Base-by-base conservation (phyloP, 2,888 invertebrate genomes). In the Nomada fabriciana region DNA sequence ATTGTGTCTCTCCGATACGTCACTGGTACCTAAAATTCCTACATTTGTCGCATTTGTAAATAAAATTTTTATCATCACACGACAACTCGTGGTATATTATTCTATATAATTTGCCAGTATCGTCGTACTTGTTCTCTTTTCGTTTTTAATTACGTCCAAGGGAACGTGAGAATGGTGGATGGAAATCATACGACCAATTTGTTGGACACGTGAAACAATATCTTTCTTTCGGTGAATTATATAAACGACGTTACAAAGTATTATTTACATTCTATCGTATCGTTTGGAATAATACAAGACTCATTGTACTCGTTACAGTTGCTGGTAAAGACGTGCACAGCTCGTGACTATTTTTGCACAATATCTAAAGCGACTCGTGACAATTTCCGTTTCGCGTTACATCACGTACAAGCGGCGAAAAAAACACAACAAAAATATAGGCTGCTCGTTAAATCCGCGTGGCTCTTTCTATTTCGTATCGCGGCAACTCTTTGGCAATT, bases 31-130 rank as follows among this genome's bases (percentile, higher is more conserved):
- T 90, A 88, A 89, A 92, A 93, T 93, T 92, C 93, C 92, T 92
- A 93, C 91, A 93, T 92, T 93, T 92, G 92, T 93, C 92, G 92
- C 92, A 93, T 93, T 93, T 93, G 93, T 93, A 93, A 93, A 93
- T 93, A 93, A 93, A 93, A 93, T 93, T 93, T 93, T 93, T 93
- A 93, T 93, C 92, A 92, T 92, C 93, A 92, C 92, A 92, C 89
- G 85, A 89, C 59, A 23, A 36, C 57, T 50, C 47, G 55, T 75
- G 60, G 68, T 80, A 7, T 80, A 7, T 71, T 20, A 23, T 47
- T 23, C 1, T 57, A 25, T 20, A 36, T 36, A 57, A 23, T 57
- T 9, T 13, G 25, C 11, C 23, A 10, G 7, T 10, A 2, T 47
- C 57, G 52, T 11, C 1, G 13, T 18, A 52, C 2, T 36, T 7